A percentile compares a stretch with the other conserved stretches of the same genome.
phyloP scores from a whole-genome alignment of 2,797 vertebrate species.

The Rhinella marina region DNA sequence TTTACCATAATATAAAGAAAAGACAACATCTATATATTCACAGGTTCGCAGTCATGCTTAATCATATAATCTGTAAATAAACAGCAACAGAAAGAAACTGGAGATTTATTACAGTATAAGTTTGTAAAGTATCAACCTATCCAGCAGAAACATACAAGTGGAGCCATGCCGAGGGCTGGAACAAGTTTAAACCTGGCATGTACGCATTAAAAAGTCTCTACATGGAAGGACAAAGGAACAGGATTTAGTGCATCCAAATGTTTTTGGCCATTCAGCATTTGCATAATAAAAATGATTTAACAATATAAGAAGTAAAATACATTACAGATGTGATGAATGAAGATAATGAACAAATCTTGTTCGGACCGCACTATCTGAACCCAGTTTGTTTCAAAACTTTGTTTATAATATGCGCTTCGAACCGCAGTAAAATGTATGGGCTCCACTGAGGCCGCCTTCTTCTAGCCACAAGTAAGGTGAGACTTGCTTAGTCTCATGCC shows the following conservation, averaged over 20 bases:
- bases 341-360: neutral
- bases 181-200: constrained; percentile 5
- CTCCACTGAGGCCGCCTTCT: no score
- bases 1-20: constrained; percentile 30
- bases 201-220: neutral
- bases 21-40: constrained; percentile 24
- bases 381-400: no score
- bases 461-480: no score
- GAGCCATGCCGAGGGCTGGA: neutral
- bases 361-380: no score
- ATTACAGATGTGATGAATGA: neutral
- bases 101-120: neutral
- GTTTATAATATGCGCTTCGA: no score
- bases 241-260: neutral
- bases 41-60: constrained; percentile 13
- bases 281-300: neutral
- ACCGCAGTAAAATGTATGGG: no score
- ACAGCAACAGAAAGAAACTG: neutral
- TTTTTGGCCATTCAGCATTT: neutral
- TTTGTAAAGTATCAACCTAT: constrained; percentile 9
- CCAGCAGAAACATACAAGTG: neutral
- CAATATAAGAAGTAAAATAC: neutral
- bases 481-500: no score
- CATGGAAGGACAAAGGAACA: neutral
- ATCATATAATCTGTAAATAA: constrained; percentile 38